Evolutionary conservation across 2,797 vertebrate genomes (phyloP), one percentile per base, ranked within the genome.

Genomic region (Sparidentex hasta): DNA sequence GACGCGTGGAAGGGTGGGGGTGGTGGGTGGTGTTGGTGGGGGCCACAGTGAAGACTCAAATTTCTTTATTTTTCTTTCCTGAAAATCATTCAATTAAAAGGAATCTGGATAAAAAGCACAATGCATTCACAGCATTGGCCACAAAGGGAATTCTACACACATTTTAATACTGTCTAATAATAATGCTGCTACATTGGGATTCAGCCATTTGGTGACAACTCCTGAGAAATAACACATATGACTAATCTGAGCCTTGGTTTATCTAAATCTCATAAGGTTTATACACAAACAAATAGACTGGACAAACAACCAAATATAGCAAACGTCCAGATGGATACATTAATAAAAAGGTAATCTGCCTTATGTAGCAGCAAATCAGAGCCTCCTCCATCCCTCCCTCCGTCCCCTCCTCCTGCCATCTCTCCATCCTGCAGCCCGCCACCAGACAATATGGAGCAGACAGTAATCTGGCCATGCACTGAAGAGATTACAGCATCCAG

Each of bases 401-500:
- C 27, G 75, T 66, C 70, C 56, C 79, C 71, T 80, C 83, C 83
- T 90, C 82, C 73, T 78, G 74, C 81, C 82, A 79, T 84, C 85
- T 58, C 87, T 81, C 84, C 86, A 74, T 89, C 88, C 87, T 57
- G 82, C 87, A 83, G 75, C 76, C 83, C 38, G 62, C 88, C 86
- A 90, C 87, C 83, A 89, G 81, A 92, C 91, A 95, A 93, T 90
- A 92, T 87, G 92, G 88, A 94, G 84, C 88, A 92, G 93, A 90
- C 90, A 87, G 91, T 95, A 95, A 95, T 94, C 94, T 93, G 91
- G 84, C 88, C 85, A 76, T 83, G 92, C 87, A 76, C 89, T 83
- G 89, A 90, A 71, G 88, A 94, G 93, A 95, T 95, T 94, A 95
- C 73, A 84, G 90, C 84, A 85, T 93, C 88, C 71, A 87, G 80